A percentile compares a stretch with the other conserved stretches of the same genome.
Conservation (phyloP, 1,140 invertebrate species). For the Orchesella cincta region DNA sequence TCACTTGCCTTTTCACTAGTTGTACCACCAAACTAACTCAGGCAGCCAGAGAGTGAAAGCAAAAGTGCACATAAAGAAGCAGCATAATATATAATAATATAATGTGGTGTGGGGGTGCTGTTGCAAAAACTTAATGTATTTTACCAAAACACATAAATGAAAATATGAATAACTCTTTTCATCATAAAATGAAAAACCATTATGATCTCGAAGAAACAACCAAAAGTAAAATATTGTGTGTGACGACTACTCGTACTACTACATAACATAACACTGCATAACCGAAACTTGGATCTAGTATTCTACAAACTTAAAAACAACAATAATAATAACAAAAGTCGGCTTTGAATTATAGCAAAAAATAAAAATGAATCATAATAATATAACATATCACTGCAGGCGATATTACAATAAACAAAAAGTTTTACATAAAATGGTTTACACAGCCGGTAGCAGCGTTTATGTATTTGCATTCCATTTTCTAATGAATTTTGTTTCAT, state of each 20-base stretch:
- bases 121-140: constrained; percentile 23
- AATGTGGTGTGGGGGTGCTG: not conserved
- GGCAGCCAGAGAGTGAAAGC: not conserved
- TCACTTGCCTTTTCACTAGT: not conserved
- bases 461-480: not conserved
- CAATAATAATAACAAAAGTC: not conserved
- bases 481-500: constrained; percentile 39
- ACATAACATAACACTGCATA: not conserved
- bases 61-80: not conserved
- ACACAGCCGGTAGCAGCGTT: not conserved
- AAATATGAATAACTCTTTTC: constrained; percentile 23
- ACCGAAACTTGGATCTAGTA: not conserved
- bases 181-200: not conserved
- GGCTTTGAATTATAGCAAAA: not conserved
- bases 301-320: not conserved
- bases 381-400: not conserved
- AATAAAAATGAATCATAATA: not conserved
- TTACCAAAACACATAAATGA: constrained; percentile 18
- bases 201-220: not conserved
- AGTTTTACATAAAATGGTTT: too few relatives aligned
- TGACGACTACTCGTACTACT: too few relatives aligned
- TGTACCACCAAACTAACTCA: too few relatives aligned
- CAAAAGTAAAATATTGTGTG: not conserved
- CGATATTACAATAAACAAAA: not conserved
- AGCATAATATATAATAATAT: not conserved